Evolutionary conservation across 2,888 invertebrate genomes (phyloP).

Genomic region (Ormyrus pomaceus): DNA sequence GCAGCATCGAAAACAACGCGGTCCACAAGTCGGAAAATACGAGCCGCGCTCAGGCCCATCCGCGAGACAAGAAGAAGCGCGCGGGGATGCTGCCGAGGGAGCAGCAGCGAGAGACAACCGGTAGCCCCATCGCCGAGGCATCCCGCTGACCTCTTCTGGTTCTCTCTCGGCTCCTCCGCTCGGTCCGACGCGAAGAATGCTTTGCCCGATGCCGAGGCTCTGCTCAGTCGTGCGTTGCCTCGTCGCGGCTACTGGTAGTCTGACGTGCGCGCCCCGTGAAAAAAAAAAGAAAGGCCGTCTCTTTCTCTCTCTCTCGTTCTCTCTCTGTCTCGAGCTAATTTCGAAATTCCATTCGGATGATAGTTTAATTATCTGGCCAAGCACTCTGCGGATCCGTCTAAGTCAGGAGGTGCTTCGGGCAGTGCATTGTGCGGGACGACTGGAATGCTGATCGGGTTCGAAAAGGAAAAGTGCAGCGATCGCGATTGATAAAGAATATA

Average conservation of each 20-base stretch:
- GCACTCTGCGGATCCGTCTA: not conserved
- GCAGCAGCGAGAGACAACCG: slow-evolving; percentile 63
- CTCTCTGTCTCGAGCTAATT: slow-evolving; percentile 17
- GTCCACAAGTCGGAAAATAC: too few species aligned
- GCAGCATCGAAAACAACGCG: too few species aligned
- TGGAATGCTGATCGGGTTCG: not conserved
- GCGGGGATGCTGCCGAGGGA: not conserved
- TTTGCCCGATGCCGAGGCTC: slow-evolving; percentile 66
- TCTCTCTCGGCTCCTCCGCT: slow-evolving; percentile 59
- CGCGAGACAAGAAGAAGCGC: too few species aligned
- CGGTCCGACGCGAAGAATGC: slow-evolving; percentile 71
- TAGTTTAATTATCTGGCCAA: slow-evolving; percentile 46
- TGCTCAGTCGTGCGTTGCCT: slow-evolving; percentile 54
- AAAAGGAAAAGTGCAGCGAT: too few species aligned
- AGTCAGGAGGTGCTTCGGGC: not conserved
- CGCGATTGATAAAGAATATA: too few species aligned
- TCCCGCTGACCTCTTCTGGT: slow-evolving; percentile 71
- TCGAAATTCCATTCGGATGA: slow-evolving; percentile 46
- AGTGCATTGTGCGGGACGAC: not conserved
- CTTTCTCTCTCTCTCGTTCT: too few species aligned
- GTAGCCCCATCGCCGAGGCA: slow-evolving; percentile 70
- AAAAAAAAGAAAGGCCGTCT: not conserved
- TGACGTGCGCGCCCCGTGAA: slow-evolving; percentile 26
- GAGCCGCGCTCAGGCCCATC: too few species aligned
- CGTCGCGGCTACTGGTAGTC: slow-evolving; percentile 58